Conservation (phyloP, 2,113 vertebrate genomes). For the Pelecanus crispus region DNA sequence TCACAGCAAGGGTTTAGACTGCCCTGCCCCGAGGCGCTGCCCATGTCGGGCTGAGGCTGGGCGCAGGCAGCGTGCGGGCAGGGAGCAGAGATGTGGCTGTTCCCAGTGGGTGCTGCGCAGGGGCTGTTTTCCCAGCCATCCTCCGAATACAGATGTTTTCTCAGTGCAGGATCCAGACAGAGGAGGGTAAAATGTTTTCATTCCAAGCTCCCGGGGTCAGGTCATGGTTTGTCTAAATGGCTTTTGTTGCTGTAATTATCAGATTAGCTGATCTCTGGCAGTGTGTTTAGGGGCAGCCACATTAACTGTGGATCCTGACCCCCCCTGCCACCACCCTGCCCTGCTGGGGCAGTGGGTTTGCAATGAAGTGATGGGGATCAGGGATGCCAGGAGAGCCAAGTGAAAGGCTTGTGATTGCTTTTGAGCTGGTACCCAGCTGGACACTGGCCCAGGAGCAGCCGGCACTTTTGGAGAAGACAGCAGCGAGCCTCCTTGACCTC, state of each 20-base stretch:
- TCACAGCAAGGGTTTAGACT: not conserved
- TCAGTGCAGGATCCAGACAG: constrained; percentile 49
- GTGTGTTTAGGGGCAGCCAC: constrained; percentile 49
- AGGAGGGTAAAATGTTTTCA: constrained; percentile 70
- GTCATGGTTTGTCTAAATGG: constrained; percentile 73
- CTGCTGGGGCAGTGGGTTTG: not conserved
- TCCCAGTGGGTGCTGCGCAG: not conserved
- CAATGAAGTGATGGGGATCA: not conserved
- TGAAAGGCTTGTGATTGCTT: not conserved
- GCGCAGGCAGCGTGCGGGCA: not conserved
- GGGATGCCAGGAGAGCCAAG: not conserved
- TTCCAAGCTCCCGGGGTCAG: constrained; percentile 65
- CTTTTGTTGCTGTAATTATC: constrained; percentile 72
- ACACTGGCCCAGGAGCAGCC: not conserved
- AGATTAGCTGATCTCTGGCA: constrained; percentile 67
- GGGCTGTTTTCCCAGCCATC: constrained; percentile 33
- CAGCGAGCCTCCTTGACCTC: not conserved
- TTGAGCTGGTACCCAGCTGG: not conserved
- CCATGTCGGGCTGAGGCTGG: not conserved
- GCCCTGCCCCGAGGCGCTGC: not conserved
- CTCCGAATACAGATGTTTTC: constrained; percentile 53
- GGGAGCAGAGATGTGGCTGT: not conserved
- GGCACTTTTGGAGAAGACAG: not conserved
- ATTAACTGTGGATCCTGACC: not conserved
- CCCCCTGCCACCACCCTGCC: not conserved